A percentile compares a stretch with the other conserved stretches of the same genome.
Conservation (phyloP, 2,113 vertebrate genomes). For the Entomyzon cyanotis region DNA sequence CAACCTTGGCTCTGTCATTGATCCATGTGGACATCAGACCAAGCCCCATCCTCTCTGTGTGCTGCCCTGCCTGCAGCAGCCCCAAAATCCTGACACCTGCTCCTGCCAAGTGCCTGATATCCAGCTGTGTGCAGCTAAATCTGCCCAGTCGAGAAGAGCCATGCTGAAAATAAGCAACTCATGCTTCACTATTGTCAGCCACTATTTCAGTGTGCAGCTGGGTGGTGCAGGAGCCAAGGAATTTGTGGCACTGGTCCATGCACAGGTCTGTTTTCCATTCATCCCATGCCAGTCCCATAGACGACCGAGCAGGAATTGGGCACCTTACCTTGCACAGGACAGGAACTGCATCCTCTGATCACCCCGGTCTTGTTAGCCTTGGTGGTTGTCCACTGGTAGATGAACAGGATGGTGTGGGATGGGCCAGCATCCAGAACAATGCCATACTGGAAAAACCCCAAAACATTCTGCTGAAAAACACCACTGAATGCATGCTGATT, state of each 20-base stretch:
- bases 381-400: slow-evolving; percentile 50
- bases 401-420: slow-evolving; percentile 1
- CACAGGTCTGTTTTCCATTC: not conserved
- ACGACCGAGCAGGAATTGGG: fast-evolving
- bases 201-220: not conserved
- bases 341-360: slow-evolving; percentile 45
- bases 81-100: not conserved
- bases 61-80: not conserved
- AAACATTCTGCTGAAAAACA: not conserved
- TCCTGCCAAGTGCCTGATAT: not conserved
- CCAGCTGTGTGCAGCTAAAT: not conserved
- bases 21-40: not conserved
- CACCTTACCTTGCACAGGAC: slow-evolving; percentile 37
- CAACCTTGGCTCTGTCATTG: not conserved
- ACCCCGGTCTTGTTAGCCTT: not conserved
- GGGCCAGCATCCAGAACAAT: slow-evolving; percentile 47
- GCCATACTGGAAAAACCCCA: slow-evolving; percentile 29
- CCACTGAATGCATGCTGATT: not conserved
- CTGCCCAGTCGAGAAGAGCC: not conserved
- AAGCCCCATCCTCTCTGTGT: not conserved
- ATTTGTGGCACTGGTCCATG: not conserved
- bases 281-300: not conserved
- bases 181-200: not conserved
- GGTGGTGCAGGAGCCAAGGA: not conserved
- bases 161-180: not conserved